Percentiles rank a stretch among this genome's conserved stretches.
Conservation (phyloP, 2,113 vertebrate genomes). For the Ibidorhyncha struthersii region DNA sequence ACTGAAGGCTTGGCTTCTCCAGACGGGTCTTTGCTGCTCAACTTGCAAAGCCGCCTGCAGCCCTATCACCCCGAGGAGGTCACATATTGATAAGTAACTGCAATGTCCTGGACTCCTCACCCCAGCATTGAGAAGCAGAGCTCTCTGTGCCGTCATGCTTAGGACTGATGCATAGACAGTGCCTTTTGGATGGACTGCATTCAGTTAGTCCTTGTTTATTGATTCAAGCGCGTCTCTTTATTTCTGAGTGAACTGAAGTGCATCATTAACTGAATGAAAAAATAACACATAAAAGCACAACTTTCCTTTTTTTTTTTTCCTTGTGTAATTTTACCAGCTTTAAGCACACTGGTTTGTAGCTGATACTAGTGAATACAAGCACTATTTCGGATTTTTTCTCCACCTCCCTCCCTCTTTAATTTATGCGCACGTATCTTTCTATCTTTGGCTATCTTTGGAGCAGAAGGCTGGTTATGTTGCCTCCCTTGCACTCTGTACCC, state of each 20-base stretch:
- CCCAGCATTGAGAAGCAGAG: background rate
- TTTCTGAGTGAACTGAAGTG: constrained; percentile 23
- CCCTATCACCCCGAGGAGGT: rapidly evolving
- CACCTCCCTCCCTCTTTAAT: background rate
- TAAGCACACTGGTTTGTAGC: background rate
- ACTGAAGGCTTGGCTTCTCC: background rate
- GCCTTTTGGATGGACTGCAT: background rate
- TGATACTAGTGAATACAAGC: background rate
- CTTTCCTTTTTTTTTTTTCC: background rate
- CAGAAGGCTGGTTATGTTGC: constrained; percentile 38
- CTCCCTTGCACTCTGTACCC: constrained; percentile 16
- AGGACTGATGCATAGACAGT: background rate
- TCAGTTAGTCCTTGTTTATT: constrained; percentile 21
- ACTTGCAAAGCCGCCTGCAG: background rate
- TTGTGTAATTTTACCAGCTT: background rate
- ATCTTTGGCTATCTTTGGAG: background rate
- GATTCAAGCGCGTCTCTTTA: background rate
- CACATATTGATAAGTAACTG: background rate
- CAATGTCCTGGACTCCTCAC: background rate
- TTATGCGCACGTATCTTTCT: background rate
- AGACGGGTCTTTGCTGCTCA: rapidly evolving
- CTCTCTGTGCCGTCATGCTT: background rate
- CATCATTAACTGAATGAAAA: constrained; percentile 32
- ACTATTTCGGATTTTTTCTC: constrained; percentile 15
- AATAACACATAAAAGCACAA: background rate